phyloP scores from a whole-genome alignment of 2,113 vertebrate species.

The Percina caprodes region DNA sequence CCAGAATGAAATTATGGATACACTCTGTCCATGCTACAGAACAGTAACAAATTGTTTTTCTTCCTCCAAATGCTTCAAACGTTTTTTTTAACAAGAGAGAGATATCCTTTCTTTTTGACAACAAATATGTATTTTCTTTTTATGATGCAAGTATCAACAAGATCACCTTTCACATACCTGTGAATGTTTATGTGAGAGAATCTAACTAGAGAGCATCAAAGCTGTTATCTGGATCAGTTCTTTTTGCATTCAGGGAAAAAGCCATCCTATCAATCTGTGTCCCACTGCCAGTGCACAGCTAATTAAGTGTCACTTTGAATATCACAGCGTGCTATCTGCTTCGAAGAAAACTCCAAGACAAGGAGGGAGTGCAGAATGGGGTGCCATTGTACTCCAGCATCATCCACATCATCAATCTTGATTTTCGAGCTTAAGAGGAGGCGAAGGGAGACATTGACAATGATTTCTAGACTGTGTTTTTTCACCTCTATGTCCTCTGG shows the following conservation, averaged over 20 bases:
- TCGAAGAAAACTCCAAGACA: constrained; percentile 57
- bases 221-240: constrained; percentile 8
- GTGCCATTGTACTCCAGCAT: constrained; percentile 57
- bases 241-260: constrained; percentile 42
- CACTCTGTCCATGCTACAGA: background rate
- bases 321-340: constrained; percentile 57
- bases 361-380: constrained; percentile 50
- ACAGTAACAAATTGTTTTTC: background rate
- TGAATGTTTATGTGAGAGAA: background rate
- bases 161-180: background rate
- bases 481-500: constrained; percentile 5
- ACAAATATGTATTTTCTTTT: background rate
- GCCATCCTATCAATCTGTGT: constrained; percentile 59
- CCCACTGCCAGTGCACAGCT: constrained; percentile 57
- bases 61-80: background rate
- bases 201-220: constrained; percentile 2
- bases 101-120: background rate
- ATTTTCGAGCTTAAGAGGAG: constrained; percentile 62
- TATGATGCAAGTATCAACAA: background rate
- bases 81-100: background rate
- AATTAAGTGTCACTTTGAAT: constrained; percentile 78
- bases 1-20: constrained; percentile 4
- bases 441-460: constrained; percentile 42
- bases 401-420: constrained; percentile 76
- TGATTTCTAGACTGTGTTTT: constrained; percentile 24